A percentile compares a stretch with the other conserved stretches of the same genome.
Conservation (phyloP, 2,113 vertebrate species). For the Oncorhynchus kisutch region DNA sequence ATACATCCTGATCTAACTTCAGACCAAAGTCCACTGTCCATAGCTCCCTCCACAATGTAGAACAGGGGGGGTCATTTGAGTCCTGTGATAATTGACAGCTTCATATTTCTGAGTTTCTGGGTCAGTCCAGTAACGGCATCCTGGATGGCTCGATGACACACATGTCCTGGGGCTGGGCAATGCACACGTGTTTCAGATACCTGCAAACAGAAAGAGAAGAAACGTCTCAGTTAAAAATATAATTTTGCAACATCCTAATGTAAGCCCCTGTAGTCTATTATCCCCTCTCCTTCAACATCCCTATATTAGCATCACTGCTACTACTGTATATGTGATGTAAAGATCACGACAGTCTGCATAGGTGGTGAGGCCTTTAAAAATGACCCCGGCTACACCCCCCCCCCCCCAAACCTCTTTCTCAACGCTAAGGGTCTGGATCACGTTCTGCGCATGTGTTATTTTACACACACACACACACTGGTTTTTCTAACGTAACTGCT, state of each 20-base stretch:
- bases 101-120: not conserved
- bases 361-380: too few relatives aligned
- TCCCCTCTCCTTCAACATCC: too few relatives aligned
- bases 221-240: too few relatives aligned
- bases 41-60: not conserved
- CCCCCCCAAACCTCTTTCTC: slow-evolving; percentile 34
- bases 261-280: too few relatives aligned
- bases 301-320: too few relatives aligned
- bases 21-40: not conserved
- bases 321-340: too few relatives aligned
- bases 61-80: slow-evolving; percentile 7
- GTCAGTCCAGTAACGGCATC: slow-evolving; percentile 81
- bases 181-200: slow-evolving; percentile 92
- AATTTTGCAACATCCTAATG: too few relatives aligned
- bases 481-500: too few relatives aligned
- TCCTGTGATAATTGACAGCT: slow-evolving; percentile 16
- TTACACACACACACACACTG: too few relatives aligned
- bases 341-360: too few relatives aligned
- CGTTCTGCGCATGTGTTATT: too few relatives aligned
- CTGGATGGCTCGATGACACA: slow-evolving; percentile 92
- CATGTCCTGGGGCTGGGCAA: slow-evolving; percentile 88
- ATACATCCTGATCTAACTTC: slow-evolving; percentile 2
- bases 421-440: not conserved
- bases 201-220: slow-evolving; percentile 68
- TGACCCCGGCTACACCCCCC: slow-evolving; percentile 15